Evolutionary conservation across 2,888 invertebrate genomes (phyloP).

Genomic region (Drosophila vallismaia): DNA sequence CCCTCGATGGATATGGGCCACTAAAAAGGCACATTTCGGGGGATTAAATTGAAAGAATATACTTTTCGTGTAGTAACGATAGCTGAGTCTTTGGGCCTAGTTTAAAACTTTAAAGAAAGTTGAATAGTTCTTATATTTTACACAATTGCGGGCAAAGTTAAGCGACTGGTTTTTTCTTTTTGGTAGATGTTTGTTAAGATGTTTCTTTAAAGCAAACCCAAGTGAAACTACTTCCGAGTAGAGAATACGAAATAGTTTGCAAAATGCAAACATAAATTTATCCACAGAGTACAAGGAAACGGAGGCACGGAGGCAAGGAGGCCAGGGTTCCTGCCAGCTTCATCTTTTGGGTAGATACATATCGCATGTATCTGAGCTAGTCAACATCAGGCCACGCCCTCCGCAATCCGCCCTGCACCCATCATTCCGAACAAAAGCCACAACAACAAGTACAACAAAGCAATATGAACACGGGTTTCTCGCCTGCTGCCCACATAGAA

Average conservation of each 20-base stretch:
- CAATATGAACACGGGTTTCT: slow-evolving; percentile 62
- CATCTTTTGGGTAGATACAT: slow-evolving; percentile 62
- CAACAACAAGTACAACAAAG: slow-evolving; percentile 67
- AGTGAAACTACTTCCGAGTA: slow-evolving; percentile 36
- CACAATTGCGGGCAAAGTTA: neutral
- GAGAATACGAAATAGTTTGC: slow-evolving; percentile 28
- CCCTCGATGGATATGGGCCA: slow-evolving; percentile 8
- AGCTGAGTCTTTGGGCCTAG: neutral
- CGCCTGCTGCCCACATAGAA: slow-evolving; percentile 58
- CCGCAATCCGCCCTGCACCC: neutral
- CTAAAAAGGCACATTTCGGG: slow-evolving; percentile 7
- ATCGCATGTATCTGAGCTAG: slow-evolving; percentile 54
- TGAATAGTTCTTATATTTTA: neutral
- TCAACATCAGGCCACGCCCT: slow-evolving; percentile 44
- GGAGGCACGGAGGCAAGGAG: neutral
- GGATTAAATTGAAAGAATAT: slow-evolving; percentile 5
- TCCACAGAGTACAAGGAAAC: slow-evolving; percentile 18
- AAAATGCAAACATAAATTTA: slow-evolving; percentile 34
- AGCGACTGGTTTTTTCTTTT: neutral
- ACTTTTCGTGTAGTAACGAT: neutral
- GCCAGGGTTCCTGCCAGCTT: slow-evolving; percentile 37
- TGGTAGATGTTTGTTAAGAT: neutral
- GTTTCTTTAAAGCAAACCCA: slow-evolving; percentile 36
- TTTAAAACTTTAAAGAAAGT: neutral
- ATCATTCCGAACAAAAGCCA: slow-evolving; percentile 52